Conservation (phyloP, 2,888 invertebrate genomes). For the Lasioglossum zephyrum region DNA sequence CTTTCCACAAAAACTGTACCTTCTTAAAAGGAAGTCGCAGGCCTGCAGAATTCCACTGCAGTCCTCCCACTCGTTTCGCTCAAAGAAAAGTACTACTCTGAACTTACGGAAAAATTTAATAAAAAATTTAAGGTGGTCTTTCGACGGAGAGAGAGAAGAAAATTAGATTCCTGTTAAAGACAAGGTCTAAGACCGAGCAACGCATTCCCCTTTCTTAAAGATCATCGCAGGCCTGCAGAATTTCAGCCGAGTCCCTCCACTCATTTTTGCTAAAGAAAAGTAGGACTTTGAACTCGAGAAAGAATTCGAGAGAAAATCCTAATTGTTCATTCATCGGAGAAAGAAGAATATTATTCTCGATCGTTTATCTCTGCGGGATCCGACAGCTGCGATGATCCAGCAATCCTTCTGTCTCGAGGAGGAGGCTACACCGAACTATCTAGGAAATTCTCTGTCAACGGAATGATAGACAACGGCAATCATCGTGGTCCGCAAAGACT, state of each 20-base stretch:
- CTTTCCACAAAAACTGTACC: neutral
- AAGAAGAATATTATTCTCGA: neutral
- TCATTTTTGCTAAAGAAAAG: neutral
- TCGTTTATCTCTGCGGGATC: neutral
- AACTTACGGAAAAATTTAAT: neutral
- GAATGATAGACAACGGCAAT: neutral
- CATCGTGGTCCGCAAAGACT: neutral
- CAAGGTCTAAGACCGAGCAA: neutral
- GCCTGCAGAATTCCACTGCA: neutral
- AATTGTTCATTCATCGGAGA: neutral
- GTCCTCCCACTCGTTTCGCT: neutral
- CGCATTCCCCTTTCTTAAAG: neutral
- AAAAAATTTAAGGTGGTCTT: neutral
- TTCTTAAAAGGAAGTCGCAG: neutral
- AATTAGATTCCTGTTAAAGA: neutral
- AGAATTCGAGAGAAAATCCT: neutral
- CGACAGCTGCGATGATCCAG: neutral
- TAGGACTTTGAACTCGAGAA: neutral
- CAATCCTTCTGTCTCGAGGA: neutral
- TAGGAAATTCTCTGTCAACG: neutral
- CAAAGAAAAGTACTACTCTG: neutral
- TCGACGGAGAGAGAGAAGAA: neutral
- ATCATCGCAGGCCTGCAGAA: neutral
- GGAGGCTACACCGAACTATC: neutral
- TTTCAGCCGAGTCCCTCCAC: neutral